These are phyloP conservation scores for Equus przewalskii DNA, from an alignment of 2,113 vertebrate genomes.

Conservation along the genomic window DNA sequence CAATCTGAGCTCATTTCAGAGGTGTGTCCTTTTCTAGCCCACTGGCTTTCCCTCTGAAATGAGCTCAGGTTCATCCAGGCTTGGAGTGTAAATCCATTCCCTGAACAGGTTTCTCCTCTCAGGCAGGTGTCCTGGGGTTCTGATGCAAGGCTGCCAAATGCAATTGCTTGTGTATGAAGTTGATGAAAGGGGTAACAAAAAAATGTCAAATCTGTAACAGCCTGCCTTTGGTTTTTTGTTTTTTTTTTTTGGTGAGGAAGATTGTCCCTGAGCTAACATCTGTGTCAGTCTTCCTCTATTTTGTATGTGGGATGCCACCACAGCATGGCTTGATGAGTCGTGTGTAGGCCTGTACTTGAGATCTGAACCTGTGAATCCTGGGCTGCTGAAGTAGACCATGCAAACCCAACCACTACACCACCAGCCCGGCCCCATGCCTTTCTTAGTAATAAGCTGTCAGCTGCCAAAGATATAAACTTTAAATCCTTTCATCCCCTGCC, in stretches of 20 bases:
- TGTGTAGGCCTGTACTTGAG: too few species aligned
- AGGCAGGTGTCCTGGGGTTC: neutral
- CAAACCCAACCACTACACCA: too few species aligned
- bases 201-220: slow-evolving; percentile 1
- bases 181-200: neutral
- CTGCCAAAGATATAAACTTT: neutral
- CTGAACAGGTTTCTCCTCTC: neutral
- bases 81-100: neutral
- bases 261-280: too few species aligned
- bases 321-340: too few species aligned
- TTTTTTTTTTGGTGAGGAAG: too few species aligned
- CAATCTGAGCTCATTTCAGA: neutral
- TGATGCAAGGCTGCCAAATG: neutral
- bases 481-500: neutral
- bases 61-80: neutral
- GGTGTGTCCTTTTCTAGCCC: neutral
- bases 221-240: neutral
- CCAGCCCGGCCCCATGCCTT: neutral
- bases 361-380: too few species aligned
- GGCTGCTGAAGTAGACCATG: too few species aligned
- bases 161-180: neutral
- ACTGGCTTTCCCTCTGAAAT: neutral
- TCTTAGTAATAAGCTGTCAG: neutral
- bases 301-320: too few species aligned
- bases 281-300: too few species aligned